Conservation (phyloP, 2,797 vertebrate genomes). For the Valencia hispanica region DNA sequence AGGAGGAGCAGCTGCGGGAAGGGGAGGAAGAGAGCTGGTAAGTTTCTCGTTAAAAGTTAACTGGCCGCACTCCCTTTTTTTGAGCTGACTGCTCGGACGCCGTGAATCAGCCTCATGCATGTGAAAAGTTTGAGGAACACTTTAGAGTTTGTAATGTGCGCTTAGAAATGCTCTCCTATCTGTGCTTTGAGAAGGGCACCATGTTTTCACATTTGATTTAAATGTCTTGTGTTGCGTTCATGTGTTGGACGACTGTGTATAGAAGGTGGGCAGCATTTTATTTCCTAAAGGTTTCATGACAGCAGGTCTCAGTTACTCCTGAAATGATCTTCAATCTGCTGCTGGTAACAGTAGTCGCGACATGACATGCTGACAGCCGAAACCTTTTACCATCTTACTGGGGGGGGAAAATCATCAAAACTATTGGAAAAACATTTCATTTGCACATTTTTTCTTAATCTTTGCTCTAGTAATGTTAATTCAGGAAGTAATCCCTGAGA, state of each 20-base stretch:
- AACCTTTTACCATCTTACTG: not conserved
- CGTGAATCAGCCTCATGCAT: conserved; percentile 2
- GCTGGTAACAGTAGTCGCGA: not conserved
- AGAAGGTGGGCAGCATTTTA: not conserved
- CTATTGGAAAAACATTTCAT: not conserved
- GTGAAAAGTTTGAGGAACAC: conserved; percentile 18
- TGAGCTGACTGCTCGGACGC: conserved; percentile 38
- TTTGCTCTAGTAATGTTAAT: not conserved
- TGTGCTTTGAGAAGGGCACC: not conserved
- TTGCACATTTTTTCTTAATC: not conserved
- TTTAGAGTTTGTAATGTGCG: not conserved
- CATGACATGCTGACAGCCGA: not conserved
- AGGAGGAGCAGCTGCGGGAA: conserved; percentile 58
- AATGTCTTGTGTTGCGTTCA: conserved; percentile 8
- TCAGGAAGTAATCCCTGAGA: not conserved
- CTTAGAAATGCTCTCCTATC: conserved; percentile 2
- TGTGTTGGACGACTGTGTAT: not conserved
- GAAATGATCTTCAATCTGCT: not conserved
- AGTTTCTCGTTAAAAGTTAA: conserved; percentile 77
- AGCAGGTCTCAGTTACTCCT: not conserved
- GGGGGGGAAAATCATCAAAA: no score
- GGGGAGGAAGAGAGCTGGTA: conserved; percentile 79
- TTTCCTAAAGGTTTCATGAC: not conserved
- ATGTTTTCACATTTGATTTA: not conserved
- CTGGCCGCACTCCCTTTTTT: conserved; percentile 67